Base-by-base conservation (phyloP, 2,113 vertebrate species). In the Paradisaea rubra region DNA sequence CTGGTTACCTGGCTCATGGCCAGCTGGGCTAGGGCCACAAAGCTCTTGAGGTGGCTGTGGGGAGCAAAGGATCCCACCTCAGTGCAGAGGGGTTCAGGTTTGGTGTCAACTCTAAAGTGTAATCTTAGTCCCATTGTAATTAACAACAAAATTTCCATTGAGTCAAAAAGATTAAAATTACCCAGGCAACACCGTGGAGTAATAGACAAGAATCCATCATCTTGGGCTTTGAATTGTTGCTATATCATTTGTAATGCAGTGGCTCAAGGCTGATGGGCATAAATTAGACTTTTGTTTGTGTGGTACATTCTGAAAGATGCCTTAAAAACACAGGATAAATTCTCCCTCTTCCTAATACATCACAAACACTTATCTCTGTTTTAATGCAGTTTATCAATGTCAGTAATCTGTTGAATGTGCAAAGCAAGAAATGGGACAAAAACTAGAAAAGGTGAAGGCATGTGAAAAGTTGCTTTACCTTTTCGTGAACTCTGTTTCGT, bases 11-110 rank as follows among this genome's bases (percentile, higher is more conserved):
- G 70, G 45, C 37, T 73, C 2, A 3, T 41, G 63, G 50, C 84
- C 87, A 95, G 63, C 16, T 86, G 78, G 44, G 56, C 13, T 30
- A 6, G 19, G 49, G 52, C 23, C 25, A 25, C 57, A 45, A 23
- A 86, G 10, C 27, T 73, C 19, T 39, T 42, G 74, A 83, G 39
- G 15, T 77, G 57, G 9, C 21, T 78, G 15, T 56, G 35, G 17
- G 30, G 45, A 89, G 37, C 14, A 21, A 66, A 66, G 27, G 41
- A 60, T 66, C 30, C 30, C 4, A 1, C 42, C 42, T 82, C 0
- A 0, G 23, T 47, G 31, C 0, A 2, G 16, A 44, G 24, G 6
- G 4, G 2, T 68, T 87, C 45, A n/a, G 44, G 4, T 9, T 6
- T 41, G 24, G 7, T 76, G 35, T 28, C 53, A 61, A 1, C 70